Base-by-base conservation (phyloP, 30 jellyfish, hydroid and myxozoan species). In the Aurelia coerulea region DNA sequence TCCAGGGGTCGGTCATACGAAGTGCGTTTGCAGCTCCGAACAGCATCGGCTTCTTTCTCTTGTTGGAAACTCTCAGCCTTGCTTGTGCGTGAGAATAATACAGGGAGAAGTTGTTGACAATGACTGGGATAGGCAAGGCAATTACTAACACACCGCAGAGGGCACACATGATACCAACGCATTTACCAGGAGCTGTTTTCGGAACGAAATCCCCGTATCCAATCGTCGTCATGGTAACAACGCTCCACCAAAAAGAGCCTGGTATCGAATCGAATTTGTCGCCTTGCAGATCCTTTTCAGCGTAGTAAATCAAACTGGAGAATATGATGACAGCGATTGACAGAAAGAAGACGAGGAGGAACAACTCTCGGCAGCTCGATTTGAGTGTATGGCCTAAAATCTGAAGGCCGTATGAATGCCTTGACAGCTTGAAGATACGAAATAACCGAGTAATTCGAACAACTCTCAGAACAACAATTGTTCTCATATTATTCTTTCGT, bases 151-250 rank as follows among this genome's bases (percentile, higher is more conserved):
- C 98, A 17, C 98, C 98, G 86, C 98, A 92, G 54, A 92, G 95
- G 31, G 98, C 98, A 76, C 98, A 92, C 87, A 92, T 31, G 6
- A 84, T 87, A 19, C 98, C 98, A 11, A 92, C 89, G 69, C 97
- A 87, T 66, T 92, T 92, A 12, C 98, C 98, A 8, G 97, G 92
- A 10, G 83, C 85, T 29, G 98, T 83, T 33, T 68, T 80, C 7
- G 98, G 98, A 34, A 92, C 98, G 62, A 86, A 62, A 81, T 92
- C 98, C 5, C 98, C 98, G 66, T 92, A 92, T 32, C 98, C 98
- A 23, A 92, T 86, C 2, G 98, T 92, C 78, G 98, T 92, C 98
- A 92, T 92, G 74, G 98, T 92, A 42, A 92, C 98, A 52, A 92
- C 90, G 68, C 97, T 86, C 98, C 98, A 92, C 98, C 98, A 92